A percentile compares a stretch with the other conserved stretches of the same genome.
These are phyloP conservation scores for Panurus biarmicus DNA, from an alignment of 2,113 vertebrate species.

Conservation along the genomic window DNA sequence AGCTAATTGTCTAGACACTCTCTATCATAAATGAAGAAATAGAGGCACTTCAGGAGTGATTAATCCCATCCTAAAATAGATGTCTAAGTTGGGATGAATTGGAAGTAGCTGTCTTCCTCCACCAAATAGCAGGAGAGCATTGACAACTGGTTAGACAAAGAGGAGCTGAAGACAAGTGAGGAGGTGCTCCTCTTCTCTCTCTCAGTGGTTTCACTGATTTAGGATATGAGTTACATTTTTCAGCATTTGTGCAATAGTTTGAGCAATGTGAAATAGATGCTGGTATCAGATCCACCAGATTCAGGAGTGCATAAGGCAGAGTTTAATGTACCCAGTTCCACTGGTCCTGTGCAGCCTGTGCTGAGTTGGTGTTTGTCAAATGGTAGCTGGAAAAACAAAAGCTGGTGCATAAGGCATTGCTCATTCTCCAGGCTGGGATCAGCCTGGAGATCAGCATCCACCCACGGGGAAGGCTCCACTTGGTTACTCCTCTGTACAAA, in stretches of 20 bases:
- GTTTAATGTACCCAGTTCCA: neutral
- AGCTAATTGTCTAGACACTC: constrained; percentile 8
- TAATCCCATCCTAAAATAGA: neutral
- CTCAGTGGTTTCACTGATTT: neutral
- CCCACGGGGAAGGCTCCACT: neutral
- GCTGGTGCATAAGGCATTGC: neutral
- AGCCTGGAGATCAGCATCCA: neutral
- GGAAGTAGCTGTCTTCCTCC: neutral
- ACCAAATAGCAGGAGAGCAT: neutral
- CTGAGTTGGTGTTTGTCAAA: neutral
- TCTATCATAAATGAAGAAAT: neutral
- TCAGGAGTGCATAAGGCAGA: neutral
- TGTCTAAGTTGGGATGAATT: neutral
- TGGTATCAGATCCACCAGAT: neutral
- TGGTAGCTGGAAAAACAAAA: neutral
- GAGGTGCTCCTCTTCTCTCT: neutral
- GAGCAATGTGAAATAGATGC: neutral
- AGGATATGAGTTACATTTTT: neutral
- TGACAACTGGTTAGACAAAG: neutral
- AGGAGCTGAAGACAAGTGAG: neutral
- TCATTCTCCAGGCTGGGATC: neutral
- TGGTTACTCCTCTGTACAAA: neutral
- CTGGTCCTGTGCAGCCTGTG: neutral
- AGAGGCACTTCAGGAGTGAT: constrained; percentile 4
- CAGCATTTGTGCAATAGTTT: neutral